Percentiles rank a stretch among this genome's conserved stretches.
phyloP scores from a whole-genome alignment of 2,888 invertebrate species.

The Troides aeacus region DNA sequence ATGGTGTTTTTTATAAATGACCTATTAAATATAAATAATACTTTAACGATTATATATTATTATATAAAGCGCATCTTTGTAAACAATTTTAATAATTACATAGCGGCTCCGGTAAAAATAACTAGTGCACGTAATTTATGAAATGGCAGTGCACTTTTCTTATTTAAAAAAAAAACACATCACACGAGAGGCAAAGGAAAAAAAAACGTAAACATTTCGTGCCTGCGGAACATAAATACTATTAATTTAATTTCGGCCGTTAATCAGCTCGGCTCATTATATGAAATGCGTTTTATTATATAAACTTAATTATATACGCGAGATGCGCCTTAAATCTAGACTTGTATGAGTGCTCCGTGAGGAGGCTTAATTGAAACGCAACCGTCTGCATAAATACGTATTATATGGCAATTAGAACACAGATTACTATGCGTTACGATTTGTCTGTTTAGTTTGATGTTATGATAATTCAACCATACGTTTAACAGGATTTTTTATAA shows the following conservation, averaged over 20 bases:
- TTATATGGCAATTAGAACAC: slow-evolving; percentile 12
- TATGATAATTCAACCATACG: neutral
- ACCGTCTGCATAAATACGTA: slow-evolving; percentile 17
- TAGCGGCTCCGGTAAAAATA: neutral
- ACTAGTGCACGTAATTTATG: neutral
- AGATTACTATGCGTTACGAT: slow-evolving; percentile 1
- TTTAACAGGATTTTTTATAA: neutral
- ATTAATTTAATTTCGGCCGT: slow-evolving; percentile 51
- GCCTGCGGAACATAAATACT: slow-evolving; percentile 42
- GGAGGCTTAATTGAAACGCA: slow-evolving; percentile 15
- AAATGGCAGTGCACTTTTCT: too few relatives aligned
- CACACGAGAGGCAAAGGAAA: neutral
- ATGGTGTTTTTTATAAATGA: too few relatives aligned
- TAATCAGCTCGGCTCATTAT: slow-evolving; percentile 41
- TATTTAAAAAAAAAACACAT: neutral
- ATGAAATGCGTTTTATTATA: slow-evolving; percentile 44
- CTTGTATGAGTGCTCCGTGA: slow-evolving; percentile 22
- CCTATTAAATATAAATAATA: too few relatives aligned
- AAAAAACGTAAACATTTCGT: slow-evolving; percentile 41
- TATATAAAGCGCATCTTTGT: too few relatives aligned
- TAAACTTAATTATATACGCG: slow-evolving; percentile 45
- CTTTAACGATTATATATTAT: too few relatives aligned
- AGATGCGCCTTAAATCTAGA: slow-evolving; percentile 26
- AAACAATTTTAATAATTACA: too few relatives aligned
- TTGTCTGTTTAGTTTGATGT: neutral